These are phyloP conservation scores for Garra rufa DNA, from an alignment of 2,113 vertebrate genomes.

Conservation along the genomic window DNA sequence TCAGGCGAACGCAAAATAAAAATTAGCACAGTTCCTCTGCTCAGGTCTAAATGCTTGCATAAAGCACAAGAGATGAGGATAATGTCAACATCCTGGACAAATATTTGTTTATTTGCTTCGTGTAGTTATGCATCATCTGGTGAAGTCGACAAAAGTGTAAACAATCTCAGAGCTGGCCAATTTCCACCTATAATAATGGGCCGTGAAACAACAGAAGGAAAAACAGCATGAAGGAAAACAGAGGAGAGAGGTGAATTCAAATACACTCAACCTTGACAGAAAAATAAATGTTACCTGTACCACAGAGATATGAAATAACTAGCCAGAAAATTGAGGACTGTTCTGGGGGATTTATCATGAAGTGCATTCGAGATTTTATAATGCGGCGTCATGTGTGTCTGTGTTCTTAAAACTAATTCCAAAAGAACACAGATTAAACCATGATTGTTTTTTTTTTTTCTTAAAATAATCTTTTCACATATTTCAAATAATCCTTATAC, in stretches of 20 bases:
- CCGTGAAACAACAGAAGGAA: background rate
- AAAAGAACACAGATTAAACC: constrained; percentile 6
- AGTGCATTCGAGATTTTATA: background rate
- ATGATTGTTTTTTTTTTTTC: background rate
- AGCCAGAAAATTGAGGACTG: background rate
- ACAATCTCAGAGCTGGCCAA: constrained; percentile 23
- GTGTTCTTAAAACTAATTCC: background rate
- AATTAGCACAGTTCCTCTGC: constrained; percentile 11
- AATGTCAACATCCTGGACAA: constrained; percentile 34
- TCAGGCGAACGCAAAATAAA: constrained; percentile 30
- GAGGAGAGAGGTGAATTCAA: constrained; percentile 18
- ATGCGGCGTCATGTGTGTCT: background rate
- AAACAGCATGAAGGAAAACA: constrained; percentile 8
- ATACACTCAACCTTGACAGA: constrained; percentile 27
- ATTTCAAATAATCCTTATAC: constrained; percentile 26
- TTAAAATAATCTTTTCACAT: constrained; percentile 22
- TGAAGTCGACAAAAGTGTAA: constrained; percentile 35
- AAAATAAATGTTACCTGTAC: background rate
- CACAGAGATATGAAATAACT: background rate
- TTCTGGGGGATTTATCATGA: constrained; percentile 5
- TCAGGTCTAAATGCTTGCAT: constrained; percentile 26
- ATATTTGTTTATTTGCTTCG: constrained; percentile 33
- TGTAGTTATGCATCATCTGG: constrained; percentile 41
- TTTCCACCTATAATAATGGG: constrained; percentile 7
- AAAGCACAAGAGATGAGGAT: constrained; percentile 29